phyloP scores from a whole-genome alignment of 1,140 invertebrate species.

The Heliconius eleuchia region DNA sequence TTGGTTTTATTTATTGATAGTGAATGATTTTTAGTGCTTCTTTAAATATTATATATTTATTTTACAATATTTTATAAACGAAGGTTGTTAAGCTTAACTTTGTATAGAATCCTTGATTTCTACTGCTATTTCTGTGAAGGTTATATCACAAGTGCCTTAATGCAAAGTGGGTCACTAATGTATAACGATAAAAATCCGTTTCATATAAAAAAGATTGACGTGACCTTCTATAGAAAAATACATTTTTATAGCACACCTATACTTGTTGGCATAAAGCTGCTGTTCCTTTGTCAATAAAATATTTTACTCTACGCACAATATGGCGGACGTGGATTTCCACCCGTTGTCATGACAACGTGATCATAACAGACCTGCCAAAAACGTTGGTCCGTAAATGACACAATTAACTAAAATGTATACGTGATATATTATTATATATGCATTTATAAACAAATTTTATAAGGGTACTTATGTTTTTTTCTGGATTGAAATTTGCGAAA shows the following conservation, averaged over 20 bases:
- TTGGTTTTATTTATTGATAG: background rate
- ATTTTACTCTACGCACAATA: slow-evolving; percentile 35
- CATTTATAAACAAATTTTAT: slow-evolving; percentile 31
- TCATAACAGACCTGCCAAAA: slow-evolving; percentile 70
- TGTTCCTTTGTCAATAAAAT: slow-evolving; percentile 42
- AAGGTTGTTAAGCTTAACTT: background rate
- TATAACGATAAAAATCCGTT: slow-evolving; percentile 34
- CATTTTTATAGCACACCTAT: slow-evolving; percentile 21
- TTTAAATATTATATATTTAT: background rate
- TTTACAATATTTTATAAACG: background rate
- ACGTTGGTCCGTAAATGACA: slow-evolving; percentile 52
- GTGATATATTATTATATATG: slow-evolving; percentile 21
- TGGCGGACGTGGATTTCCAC: slow-evolving; percentile 51
- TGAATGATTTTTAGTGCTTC: background rate
- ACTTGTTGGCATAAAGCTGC: slow-evolving; percentile 31
- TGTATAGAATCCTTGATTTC: background rate
- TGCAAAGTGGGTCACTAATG: slow-evolving; percentile 31
- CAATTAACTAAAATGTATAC: slow-evolving; percentile 50
- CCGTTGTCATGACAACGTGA: slow-evolving; percentile 57
- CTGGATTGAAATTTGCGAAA: slow-evolving; percentile 41
- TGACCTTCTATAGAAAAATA: slow-evolving; percentile 34
- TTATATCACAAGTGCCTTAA: slow-evolving; percentile 16
- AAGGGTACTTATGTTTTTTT: slow-evolving; percentile 47
- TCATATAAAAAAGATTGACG: slow-evolving; percentile 15
- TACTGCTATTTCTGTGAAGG: slow-evolving; percentile 9